phyloP scores from a whole-genome alignment of 53 echinoderm and acorn worm genomes.

The Arbacia lixula region DNA sequence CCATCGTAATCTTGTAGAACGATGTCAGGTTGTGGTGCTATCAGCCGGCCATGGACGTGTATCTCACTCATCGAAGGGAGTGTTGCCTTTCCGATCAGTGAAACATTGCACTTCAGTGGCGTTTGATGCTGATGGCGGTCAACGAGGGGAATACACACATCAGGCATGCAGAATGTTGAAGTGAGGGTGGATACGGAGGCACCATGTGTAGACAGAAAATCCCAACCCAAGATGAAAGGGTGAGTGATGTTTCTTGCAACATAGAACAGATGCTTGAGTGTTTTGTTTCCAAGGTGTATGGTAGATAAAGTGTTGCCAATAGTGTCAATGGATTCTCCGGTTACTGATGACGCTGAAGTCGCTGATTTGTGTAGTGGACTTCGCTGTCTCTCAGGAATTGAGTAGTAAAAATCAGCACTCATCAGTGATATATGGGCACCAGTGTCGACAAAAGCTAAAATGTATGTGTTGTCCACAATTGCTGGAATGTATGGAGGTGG shows the following conservation, averaged over 20 bases:
- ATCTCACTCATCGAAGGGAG: constrained; percentile 26
- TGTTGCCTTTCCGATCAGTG: background rate
- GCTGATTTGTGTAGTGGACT: background rate
- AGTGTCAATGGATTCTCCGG: background rate
- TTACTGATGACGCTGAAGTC: background rate
- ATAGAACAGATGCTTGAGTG: background rate
- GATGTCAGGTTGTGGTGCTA: background rate
- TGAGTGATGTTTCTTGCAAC: no score
- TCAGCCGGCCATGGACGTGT: constrained; percentile 13
- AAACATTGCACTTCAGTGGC: constrained; percentile 10
- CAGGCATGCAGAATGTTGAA: background rate
- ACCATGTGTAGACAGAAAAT: background rate
- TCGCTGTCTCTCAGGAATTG: background rate
- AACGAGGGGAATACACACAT: background rate
- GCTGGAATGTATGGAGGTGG: constrained; percentile 16
- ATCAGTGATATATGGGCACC: constrained; percentile 42
- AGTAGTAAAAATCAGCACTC: constrained; percentile 20
- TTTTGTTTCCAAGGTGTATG: background rate
- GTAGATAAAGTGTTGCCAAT: background rate
- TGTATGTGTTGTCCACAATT: constrained; percentile 10
- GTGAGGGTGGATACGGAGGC: background rate
- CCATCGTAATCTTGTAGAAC: background rate
- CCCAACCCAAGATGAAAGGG: background rate
- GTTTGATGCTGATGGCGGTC: background rate
- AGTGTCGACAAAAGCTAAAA: constrained; percentile 31